phyloP scores from a whole-genome alignment of 2,113 vertebrate species.

The Eubucco bourcierii region DNA sequence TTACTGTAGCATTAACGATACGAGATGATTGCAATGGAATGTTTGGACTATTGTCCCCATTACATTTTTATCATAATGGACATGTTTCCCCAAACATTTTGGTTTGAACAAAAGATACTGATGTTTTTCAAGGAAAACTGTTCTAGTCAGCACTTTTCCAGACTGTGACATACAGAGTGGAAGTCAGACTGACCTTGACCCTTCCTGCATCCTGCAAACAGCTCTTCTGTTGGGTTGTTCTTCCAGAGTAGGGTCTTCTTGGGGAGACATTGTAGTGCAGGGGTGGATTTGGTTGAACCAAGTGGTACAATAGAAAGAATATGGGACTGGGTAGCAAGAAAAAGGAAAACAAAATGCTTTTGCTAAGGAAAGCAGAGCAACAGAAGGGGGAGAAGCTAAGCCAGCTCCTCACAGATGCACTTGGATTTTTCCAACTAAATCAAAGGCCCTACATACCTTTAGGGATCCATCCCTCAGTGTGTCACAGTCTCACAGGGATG shows the following conservation, averaged over 20 bases:
- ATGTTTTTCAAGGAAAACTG: background rate
- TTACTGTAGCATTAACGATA: constrained; percentile 17
- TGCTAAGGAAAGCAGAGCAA: background rate
- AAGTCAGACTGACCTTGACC: background rate
- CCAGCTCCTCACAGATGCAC: background rate
- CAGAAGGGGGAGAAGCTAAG: background rate
- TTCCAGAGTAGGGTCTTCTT: background rate
- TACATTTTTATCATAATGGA: constrained; percentile 5
- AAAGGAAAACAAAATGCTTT: background rate
- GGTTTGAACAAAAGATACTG: background rate
- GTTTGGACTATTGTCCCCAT: background rate
- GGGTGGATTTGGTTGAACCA: background rate
- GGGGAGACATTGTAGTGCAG: rapidly evolving
- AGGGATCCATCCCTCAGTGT: background rate
- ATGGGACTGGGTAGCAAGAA: background rate
- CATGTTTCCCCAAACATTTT: constrained; percentile 46
- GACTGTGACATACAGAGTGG: background rate
- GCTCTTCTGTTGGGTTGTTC: background rate
- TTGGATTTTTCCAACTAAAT: background rate
- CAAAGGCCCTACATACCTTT: background rate
- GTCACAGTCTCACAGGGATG: background rate
- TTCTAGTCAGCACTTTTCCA: background rate
- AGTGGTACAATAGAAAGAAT: background rate
- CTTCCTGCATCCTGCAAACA: background rate
- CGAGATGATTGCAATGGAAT: background rate